phyloP scores from a whole-genome alignment of 2,888 invertebrate species.

The Archips xylosteana region DNA sequence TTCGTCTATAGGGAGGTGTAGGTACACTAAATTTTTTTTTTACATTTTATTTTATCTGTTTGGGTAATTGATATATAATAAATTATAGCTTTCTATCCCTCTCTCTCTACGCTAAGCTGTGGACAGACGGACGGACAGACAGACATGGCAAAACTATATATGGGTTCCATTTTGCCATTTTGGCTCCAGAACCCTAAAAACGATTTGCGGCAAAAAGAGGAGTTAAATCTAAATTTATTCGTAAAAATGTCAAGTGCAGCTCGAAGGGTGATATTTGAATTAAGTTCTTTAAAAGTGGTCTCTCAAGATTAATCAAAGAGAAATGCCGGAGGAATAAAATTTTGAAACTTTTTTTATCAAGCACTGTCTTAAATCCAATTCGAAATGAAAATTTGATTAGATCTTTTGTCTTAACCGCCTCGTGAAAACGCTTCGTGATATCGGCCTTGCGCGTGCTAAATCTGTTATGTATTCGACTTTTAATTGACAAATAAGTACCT shows the following conservation, averaged over 20 bases:
- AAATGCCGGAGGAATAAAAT: conserved; percentile 24
- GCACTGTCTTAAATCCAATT: conserved; percentile 29
- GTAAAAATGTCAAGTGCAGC: conserved; percentile 20
- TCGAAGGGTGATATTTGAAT: conserved; percentile 39
- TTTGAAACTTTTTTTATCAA: conserved; percentile 39
- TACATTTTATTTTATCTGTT: too few relatives aligned
- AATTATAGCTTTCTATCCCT: too few relatives aligned
- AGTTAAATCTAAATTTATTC: conserved; percentile 3
- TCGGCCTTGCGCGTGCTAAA: too few relatives aligned
- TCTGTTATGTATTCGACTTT: too few relatives aligned
- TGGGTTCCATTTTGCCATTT: too few relatives aligned
- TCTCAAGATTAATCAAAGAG: conserved; percentile 38
- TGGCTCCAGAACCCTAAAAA: not conserved
- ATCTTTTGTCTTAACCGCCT: conserved; percentile 29
- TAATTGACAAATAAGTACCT: too few relatives aligned
- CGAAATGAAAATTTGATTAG: conserved; percentile 36
- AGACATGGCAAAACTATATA: too few relatives aligned
- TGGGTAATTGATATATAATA: too few relatives aligned
- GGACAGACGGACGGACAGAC: too few relatives aligned
- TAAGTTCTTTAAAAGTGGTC: conserved; percentile 29
- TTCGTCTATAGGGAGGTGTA: too few relatives aligned
- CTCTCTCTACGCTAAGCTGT: too few relatives aligned
- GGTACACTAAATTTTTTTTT: too few relatives aligned
- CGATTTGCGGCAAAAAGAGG: not conserved
- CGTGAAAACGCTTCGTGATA: not conserved